Base-by-base conservation (phyloP, 92 coral and sea anemone genomes). In the Metridium senile region DNA sequence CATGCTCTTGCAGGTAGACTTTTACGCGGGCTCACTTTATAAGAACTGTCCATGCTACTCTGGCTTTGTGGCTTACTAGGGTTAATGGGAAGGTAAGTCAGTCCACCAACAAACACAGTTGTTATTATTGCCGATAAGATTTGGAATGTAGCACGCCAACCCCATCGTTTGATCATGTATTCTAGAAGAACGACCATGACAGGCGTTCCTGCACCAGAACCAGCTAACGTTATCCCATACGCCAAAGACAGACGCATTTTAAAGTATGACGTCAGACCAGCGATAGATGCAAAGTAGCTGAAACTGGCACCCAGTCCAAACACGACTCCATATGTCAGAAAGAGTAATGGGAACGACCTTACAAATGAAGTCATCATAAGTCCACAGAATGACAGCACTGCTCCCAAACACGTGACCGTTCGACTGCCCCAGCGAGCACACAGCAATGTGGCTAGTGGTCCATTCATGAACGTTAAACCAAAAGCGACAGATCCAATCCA, bases 401-500 rank as follows among this genome's bases (percentile, higher is more conserved):
- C 88, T 59, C 95, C 95, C 39, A 83, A n/a, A 74, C 91, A 86
- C 64, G 88, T 80, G 43, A 90, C 85, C 35, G 77, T 59, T 20
- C 89, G 91, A 68, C 91, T 80, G 70, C 91, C 91, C 70, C 82
- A 72, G 58, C 90, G 87, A 18, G 74, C 76, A 72, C 90, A 79
- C 59, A 90, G 74, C 0, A 62, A 88, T 26, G 85, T 74, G 64
- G 88, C 87, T n/a, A 90, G 72, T 11, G 95, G 95, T 54, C 95
- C 95, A 30, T 78, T 67, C 84, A 90, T 82, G 74, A 90, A 90
- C 51, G 85, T 88, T 25, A 90, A 23, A 1, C 91, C 88, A 61
- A 86, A 83, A 23, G 91, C 85, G 2, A 86, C 71, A 26, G 95
- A 90, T 28, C 95, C 95, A 28, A 90, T 89, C 95, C 95, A 90